Conservation (phyloP, 2,797 vertebrate species). For the Tamandua tetradactyla region DNA sequence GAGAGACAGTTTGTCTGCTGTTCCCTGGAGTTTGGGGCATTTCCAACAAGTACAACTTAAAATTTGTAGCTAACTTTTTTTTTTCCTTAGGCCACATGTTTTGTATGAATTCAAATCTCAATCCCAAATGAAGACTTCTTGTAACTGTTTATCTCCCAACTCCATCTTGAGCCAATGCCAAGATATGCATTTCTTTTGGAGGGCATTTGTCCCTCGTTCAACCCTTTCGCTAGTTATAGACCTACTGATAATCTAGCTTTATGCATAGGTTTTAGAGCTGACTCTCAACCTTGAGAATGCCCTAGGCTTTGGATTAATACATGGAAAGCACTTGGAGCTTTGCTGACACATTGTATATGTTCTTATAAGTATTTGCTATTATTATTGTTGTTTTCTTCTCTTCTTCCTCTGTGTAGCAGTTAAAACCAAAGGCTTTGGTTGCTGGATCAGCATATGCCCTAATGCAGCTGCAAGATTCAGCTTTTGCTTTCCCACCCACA, state of each 20-base stretch:
- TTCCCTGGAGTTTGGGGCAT: not conserved
- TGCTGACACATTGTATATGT: rapidly evolving
- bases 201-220: not conserved
- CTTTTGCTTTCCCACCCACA: not conserved
- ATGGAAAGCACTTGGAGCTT: not conserved
- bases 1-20: not conserved
- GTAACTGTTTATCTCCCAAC: too few species aligned
- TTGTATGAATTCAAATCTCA: not conserved
- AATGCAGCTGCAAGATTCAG: not conserved
- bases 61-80: not conserved
- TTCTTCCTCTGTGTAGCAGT: not conserved
- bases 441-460: not conserved
- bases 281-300: rapidly evolving
- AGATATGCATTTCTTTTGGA: not conserved
- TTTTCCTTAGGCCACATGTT: not conserved
- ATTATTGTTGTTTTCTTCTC: rapidly evolving
- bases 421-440: too few species aligned
- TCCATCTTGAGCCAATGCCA: not conserved
- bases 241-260: not conserved
- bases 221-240: not conserved
- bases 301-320: too few species aligned
- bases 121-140: not conserved
- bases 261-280: not conserved
- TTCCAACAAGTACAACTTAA: too few species aligned
- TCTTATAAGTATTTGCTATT: not conserved